These are phyloP conservation scores for Azemiops feae DNA, from an alignment of 2,113 vertebrate species.

Conservation along the genomic window DNA sequence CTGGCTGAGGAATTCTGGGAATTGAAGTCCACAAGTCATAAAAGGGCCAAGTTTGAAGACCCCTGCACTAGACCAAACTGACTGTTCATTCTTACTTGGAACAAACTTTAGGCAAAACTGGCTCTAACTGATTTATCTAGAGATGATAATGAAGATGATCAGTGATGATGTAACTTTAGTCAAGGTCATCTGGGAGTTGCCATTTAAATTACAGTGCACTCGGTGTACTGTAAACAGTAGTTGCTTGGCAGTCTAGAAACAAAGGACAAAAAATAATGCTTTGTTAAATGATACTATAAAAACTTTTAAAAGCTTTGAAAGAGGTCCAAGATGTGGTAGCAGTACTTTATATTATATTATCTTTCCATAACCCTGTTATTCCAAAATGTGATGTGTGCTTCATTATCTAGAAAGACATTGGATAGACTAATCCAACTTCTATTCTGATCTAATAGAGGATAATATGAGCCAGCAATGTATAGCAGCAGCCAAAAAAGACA, in stretches of 20 bases:
- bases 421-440: neutral
- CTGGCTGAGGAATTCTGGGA: no score
- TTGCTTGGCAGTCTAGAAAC: neutral
- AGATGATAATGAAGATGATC: neutral
- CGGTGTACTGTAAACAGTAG: neutral
- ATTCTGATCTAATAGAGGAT: neutral
- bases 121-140: neutral
- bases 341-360: neutral
- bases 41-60: no score
- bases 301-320: neutral
- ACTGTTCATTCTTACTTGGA: neutral
- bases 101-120: neutral
- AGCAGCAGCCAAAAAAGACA: no score
- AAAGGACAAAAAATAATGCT: neutral
- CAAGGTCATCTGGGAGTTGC: neutral
- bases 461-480: no score
- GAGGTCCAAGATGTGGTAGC: neutral
- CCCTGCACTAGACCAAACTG: no score
- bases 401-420: neutral
- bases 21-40: no score
- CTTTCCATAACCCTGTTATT: neutral
- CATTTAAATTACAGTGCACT: neutral
- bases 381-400: neutral
- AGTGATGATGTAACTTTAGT: neutral
- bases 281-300: neutral